Evolutionary conservation across 2,888 invertebrate genomes (phyloP).

Genomic region (Bombylius discolor): DNA sequence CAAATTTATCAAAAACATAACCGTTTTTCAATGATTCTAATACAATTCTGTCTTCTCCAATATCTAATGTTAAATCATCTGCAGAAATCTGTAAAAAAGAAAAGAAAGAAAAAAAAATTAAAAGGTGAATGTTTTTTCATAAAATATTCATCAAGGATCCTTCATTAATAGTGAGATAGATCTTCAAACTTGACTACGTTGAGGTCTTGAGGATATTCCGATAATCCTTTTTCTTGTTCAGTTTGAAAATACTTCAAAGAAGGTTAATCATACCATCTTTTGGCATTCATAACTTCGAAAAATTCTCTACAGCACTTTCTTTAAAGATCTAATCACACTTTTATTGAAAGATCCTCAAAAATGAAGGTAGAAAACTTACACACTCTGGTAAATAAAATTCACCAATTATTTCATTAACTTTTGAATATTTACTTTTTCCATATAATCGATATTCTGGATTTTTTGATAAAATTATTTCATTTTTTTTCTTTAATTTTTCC

Average conservation of each 20-base stretch:
- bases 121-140: neutral
- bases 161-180: too few species aligned
- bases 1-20: conserved; percentile 53
- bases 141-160: too few species aligned
- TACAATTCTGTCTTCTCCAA: conserved; percentile 63
- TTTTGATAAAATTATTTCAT: conserved; percentile 10
- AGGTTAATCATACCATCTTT: too few species aligned
- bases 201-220: too few species aligned
- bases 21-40: conserved; percentile 48
- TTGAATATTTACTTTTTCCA: conserved; percentile 39
- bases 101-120: conserved; percentile 2
- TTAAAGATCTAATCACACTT: too few species aligned
- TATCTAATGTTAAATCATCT: conserved; percentile 50
- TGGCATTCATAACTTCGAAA: too few species aligned
- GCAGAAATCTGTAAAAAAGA: conserved; percentile 44
- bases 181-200: too few species aligned
- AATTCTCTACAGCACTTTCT: too few species aligned
- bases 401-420: conserved; percentile 27
- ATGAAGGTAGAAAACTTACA: conserved; percentile 20
- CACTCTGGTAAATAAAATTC: conserved; percentile 35
- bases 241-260: neutral
- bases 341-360: neutral
- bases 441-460: conserved; percentile 46
- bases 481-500: neutral
- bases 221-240: neutral